Base-by-base conservation (phyloP, 2,888 invertebrate species). In the Fissipunctia ypsillon region DNA sequence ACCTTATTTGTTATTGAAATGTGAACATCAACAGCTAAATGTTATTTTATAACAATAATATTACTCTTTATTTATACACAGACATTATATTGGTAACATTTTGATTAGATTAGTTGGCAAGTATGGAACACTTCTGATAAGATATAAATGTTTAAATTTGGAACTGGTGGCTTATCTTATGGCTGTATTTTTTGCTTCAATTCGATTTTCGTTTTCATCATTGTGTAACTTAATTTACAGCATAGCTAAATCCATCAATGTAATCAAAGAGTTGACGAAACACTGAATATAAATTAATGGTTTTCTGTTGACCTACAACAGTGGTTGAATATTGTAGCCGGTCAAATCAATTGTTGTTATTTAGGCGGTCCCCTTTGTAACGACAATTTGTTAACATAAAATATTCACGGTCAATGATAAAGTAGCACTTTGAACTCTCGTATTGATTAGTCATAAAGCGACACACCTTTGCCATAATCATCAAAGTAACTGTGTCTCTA, bases 51-150 rank as follows among this genome's bases (percentile, higher is more conserved):
- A 65, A 76, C 67, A 63, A 74, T 66, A 72, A 77, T 61, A 68
- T 45, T n/a, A 43, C 48, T 65, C 25, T 76, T 50, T 80, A 80
- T 76, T 76, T 67, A 19, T 56, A 81, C 54, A 72, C 60, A 83
- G 35, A 65, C 38, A 43, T n/a, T n/a, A n/a, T 73, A 71, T 80
- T 77, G 80, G 61, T 73, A 84, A 81, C 35, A 68, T 65, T 66
- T 72, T 86, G 90, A 90, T 90, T 89, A 89, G 87, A 89, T 89
- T 81, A 64, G 70, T 66, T 81, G 70, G 61, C 76, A 73, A 83
- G 74, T 81, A 76, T 81, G 76, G 73, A 85, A 73, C 68, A 66
- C 60, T 75, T 74, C 72, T 84, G 89, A 89, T 90, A 88, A 88
- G 88, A 88, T 89, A 88, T 70, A 74, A 52, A 75, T 64, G 71